Percentiles rank a stretch among this genome's conserved stretches.
phyloP scores from a whole-genome alignment of 2,888 invertebrate species.

The Hypsopygia costalis region DNA sequence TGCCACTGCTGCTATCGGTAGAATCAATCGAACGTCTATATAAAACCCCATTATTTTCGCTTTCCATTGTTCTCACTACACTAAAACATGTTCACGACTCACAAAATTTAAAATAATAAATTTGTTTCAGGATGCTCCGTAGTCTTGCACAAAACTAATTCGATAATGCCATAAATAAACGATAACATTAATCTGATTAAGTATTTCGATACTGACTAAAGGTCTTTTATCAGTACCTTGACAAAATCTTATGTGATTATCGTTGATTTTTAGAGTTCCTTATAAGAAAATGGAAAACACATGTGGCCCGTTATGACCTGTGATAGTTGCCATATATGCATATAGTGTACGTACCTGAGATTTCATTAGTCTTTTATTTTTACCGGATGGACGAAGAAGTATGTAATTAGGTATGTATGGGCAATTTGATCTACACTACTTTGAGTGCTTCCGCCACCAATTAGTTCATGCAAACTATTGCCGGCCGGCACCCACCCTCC shows the following conservation, averaged over 20 bases:
- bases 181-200: constrained; percentile 16
- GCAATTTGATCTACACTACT: no score
- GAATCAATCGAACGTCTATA: constrained; percentile 10
- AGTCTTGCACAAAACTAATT: constrained; percentile 7
- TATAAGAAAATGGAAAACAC: no score
- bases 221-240: constrained; percentile 16
- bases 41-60: constrained; percentile 2
- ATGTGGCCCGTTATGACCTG: no score
- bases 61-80: constrained; percentile 6
- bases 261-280: background rate
- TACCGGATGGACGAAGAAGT: no score
- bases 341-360: no score
- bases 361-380: no score
- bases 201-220: constrained; percentile 9
- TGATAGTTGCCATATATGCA: no score
- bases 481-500: no score
- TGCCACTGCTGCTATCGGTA: constrained; percentile 13
- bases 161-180: constrained; percentile 15
- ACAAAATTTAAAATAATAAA: constrained; percentile 8
- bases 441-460: no score
- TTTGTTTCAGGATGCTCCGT: constrained; percentile 12
- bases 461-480: no score
- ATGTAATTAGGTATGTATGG: no score
- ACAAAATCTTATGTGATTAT: constrained; percentile 1
- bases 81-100: constrained; percentile 1